Evolutionary conservation across 2,888 invertebrate genomes (phyloP), one percentile per base, ranked within the genome.

Genomic region (Bugula neritina): DNA sequence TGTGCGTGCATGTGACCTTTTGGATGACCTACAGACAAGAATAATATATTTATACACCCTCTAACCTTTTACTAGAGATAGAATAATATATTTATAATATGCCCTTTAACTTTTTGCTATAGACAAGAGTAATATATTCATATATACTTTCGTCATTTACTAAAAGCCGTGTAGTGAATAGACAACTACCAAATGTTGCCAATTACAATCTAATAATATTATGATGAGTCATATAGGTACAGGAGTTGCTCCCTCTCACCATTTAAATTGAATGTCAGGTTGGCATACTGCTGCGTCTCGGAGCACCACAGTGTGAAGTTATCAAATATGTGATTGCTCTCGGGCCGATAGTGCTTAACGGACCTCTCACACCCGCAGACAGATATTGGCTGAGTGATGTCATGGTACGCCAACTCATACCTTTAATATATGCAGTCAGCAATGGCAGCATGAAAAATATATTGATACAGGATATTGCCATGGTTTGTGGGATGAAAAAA

Each of bases 321-420:
- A 63, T 63, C 63, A 63, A 63, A 63, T 31, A 63, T 63, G n/a
- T 63, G 63, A 10, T 63, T 31, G 3, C 2, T 10, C 27, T 63
- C 63, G 10, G 63, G 63, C 31, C 63, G 2, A 27, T 63, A 63
- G 31, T 63, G 63, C 31, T 63, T 63, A 2, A 63, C 63, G 10
- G 63, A 63, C 63, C 63, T 63, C 63, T 25, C 27, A 63, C 63
- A 63, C 13, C 63, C 63, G 31, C 63, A 63, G 27, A 63, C 5
- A 63, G 25, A 25, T 21, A 25, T 63, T 2, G 63, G 63, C n/a
- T 63, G 63, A 29, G 63, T 63, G 25, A 21, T 25, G n/a, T 63
- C 63, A 34, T 63, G 27, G 31, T 29, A 63, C 10, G 63, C 63
- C 27, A 27, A 21, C 27, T 63, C 63, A 63, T 63, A 63, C 63